Conservation (phyloP, 2,113 vertebrate species). For the Hyperoodon ampullatus region DNA sequence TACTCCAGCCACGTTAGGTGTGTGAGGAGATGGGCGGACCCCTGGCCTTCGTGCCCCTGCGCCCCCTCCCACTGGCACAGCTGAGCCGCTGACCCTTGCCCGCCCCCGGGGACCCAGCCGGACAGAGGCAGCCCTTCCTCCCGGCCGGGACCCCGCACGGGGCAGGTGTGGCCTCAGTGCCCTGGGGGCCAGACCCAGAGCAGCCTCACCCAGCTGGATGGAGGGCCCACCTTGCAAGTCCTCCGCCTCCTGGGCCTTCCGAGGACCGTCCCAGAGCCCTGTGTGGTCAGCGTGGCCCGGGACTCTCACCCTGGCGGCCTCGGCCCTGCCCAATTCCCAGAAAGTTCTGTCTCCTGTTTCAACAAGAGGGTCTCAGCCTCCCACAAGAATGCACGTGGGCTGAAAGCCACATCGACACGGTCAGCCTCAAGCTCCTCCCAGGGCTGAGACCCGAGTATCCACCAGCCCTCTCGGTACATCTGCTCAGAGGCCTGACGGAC, state of each 20-base stretch:
- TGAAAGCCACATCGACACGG: not conserved
- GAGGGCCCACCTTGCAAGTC: not conserved
- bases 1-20: accelerated
- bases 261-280: not conserved
- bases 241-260: not conserved
- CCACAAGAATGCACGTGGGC: accelerated
- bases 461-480: accelerated
- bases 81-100: not conserved
- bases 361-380: not conserved
- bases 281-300: accelerated
- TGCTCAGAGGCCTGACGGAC: not conserved
- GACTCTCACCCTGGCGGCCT: not conserved
- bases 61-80: not conserved
- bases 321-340: no score
- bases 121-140: no score
- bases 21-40: not conserved
- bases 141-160: accelerated
- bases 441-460: accelerated
- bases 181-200: not conserved
- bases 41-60: accelerated
- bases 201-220: not conserved
- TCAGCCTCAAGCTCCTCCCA: no score
- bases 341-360: not conserved
- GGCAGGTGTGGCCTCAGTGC: accelerated
- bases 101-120: not conserved